phyloP scores from a whole-genome alignment of 2,113 vertebrate species.

The Dinomys branickii region DNA sequence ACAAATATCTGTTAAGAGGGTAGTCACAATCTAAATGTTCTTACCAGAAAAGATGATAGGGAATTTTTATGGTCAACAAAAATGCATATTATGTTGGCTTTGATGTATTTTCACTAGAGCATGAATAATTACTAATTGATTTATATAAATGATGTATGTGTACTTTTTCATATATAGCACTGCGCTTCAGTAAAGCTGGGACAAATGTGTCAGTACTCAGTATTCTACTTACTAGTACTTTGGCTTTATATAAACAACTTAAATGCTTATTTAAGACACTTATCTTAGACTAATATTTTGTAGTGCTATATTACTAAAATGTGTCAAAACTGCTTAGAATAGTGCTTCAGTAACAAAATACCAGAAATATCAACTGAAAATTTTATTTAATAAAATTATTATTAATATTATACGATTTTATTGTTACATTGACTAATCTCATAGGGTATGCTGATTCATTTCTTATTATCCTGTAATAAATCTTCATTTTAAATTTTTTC shows the following conservation, averaged over 20 bases:
- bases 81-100: not conserved
- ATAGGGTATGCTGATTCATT: not conserved
- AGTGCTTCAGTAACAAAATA: not conserved
- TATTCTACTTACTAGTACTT: not conserved
- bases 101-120: not conserved
- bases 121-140: not conserved
- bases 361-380: not conserved
- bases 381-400: not conserved
- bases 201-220: not conserved
- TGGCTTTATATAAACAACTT: not conserved
- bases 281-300: not conserved
- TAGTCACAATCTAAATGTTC: not conserved
- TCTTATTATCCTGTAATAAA: not conserved
- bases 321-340: not conserved
- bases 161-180: not conserved
- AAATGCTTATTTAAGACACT: not conserved
- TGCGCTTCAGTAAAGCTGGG: not conserved
- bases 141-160: not conserved
- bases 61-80: not conserved
- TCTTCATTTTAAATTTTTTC: not conserved
- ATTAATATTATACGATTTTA: not conserved
- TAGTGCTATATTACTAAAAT: not conserved
- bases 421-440: not conserved
- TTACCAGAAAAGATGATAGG: not conserved
- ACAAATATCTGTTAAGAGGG: not conserved